Percentiles rank a stretch among this genome's conserved stretches.
These are phyloP conservation scores for Phylloscopus trochilus DNA, from an alignment of 2,113 vertebrate genomes.

Conservation along the genomic window DNA sequence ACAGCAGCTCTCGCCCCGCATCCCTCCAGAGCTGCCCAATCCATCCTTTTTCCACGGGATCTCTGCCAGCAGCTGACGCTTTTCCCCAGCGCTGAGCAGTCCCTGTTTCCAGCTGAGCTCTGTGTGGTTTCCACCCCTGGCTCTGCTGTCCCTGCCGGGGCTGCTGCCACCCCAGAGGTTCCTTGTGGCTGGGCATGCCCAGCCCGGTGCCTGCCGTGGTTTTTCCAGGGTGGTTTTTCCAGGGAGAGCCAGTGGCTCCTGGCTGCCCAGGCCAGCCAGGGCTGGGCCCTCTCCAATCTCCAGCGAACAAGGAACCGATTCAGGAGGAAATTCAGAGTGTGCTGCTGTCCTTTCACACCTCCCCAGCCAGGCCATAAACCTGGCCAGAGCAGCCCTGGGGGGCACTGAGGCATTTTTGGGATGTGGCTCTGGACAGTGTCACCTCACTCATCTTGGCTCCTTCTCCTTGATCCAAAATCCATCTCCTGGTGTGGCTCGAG, in stretches of 20 bases:
- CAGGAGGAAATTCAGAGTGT: background rate
- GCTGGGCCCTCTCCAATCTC: background rate
- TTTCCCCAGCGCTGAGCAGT: background rate
- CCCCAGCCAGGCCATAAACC: background rate
- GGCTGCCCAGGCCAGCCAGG: background rate
- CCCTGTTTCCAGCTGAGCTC: background rate
- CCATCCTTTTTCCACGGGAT: background rate
- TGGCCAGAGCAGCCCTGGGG: accelerated
- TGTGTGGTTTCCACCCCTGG: background rate
- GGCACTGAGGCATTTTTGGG: background rate
- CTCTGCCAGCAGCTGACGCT: background rate
- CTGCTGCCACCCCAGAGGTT: background rate
- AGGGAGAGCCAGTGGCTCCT: background rate
- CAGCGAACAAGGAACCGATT: background rate
- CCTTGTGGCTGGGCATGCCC: background rate
- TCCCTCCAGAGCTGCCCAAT: accelerated
- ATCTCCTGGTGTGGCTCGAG: accelerated
- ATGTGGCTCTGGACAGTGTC: background rate
- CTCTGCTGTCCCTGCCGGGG: background rate
- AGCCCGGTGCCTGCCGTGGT: background rate
- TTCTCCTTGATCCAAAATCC: background rate
- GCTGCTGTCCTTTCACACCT: background rate
- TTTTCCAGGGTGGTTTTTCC: slow-evolving; percentile 35
- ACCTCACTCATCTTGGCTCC: accelerated
- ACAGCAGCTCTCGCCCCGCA: background rate